Conservation (phyloP, 2,888 invertebrate genomes). For the Sipha maydis region DNA sequence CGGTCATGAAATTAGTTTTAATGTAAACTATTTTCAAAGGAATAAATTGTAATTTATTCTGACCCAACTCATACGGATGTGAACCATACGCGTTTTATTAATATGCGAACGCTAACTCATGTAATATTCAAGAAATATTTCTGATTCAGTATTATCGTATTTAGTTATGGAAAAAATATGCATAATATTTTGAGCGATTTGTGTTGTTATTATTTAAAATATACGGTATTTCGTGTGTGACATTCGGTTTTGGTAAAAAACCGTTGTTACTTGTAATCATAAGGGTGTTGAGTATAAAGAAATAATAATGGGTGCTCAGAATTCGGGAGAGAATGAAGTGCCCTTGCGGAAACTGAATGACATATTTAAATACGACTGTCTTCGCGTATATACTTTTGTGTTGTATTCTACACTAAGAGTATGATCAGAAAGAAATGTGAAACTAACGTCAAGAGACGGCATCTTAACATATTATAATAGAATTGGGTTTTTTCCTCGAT, state of each 20-base stretch:
- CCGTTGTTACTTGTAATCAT: background rate
- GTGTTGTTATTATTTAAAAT: too few relatives aligned
- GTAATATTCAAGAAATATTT: constrained; percentile 5
- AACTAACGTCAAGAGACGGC: background rate
- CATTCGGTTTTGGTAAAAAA: too few relatives aligned
- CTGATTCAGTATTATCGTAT: constrained; percentile 3
- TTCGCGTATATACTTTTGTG: background rate
- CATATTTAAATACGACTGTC: constrained; percentile 25
- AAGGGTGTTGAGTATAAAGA: background rate
- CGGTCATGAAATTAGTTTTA: too few relatives aligned
- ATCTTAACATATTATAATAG: constrained; percentile 13
- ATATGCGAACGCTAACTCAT: background rate
- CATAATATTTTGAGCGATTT: background rate
- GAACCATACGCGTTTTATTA: background rate
- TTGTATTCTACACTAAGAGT: background rate
- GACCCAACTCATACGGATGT: too few relatives aligned
- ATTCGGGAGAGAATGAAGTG: background rate
- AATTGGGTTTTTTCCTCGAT: constrained; percentile 16
- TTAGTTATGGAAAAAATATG: background rate
- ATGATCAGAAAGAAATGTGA: constrained; percentile 29
- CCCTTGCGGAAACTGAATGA: background rate
- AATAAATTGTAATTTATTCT: too few relatives aligned
- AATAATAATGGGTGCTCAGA: background rate
- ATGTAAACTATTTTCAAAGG: too few relatives aligned
- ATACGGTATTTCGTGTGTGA: too few relatives aligned